These are phyloP conservation scores for Puffinus mauretanicus DNA, from an alignment of 2,113 vertebrate genomes.

Conservation along the genomic window DNA sequence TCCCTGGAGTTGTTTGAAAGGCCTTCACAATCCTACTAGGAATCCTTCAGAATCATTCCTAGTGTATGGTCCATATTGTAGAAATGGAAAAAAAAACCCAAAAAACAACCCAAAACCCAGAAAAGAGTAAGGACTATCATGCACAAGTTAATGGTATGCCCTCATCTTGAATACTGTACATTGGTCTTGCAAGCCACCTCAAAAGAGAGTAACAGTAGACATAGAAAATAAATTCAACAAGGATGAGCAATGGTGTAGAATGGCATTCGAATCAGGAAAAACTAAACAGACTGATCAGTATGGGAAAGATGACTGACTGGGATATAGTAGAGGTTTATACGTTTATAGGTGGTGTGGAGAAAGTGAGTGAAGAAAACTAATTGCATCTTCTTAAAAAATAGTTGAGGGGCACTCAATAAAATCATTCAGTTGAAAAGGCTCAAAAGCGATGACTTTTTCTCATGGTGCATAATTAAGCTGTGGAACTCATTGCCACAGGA, in stretches of 20 bases:
- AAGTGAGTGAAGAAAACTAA: not conserved
- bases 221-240: not conserved
- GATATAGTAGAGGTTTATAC: not conserved
- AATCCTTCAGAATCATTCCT: not conserved
- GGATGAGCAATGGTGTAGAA: not conserved
- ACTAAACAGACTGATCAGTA: not conserved
- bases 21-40: not conserved
- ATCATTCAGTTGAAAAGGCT: not conserved
- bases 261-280: not conserved
- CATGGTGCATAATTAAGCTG: not conserved
- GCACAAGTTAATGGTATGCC: not conserved
- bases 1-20: not conserved
- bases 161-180: not conserved
- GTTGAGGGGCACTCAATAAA: not conserved
- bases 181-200: not conserved
- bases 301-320: not conserved
- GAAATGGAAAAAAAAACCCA: not conserved
- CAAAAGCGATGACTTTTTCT: not conserved
- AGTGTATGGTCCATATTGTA: rapidly evolving
- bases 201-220: not conserved
- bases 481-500: not conserved
- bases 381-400: not conserved
- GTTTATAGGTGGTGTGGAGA: not conserved
- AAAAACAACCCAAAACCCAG: not conserved
- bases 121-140: not conserved